phyloP scores from a whole-genome alignment of 2,113 vertebrate genomes.

The Papio anubis region DNA sequence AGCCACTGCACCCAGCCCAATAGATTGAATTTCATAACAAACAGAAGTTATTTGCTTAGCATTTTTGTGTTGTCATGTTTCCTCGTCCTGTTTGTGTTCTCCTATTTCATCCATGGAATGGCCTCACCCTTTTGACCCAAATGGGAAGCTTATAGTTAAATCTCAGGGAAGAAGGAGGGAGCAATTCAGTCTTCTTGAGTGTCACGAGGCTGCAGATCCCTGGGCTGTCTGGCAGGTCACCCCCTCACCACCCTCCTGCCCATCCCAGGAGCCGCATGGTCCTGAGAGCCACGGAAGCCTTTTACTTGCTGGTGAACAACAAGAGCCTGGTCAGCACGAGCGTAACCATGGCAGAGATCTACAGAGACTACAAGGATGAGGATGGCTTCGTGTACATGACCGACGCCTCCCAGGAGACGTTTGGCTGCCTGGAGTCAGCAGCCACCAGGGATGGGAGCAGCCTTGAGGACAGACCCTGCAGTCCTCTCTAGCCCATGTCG shows the following conservation, averaged over 20 bases:
- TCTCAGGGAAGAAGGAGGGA: not conserved
- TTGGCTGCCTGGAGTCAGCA: constrained; percentile 80
- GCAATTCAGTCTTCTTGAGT: not conserved
- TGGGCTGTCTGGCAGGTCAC: not conserved
- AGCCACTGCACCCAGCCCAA: too few relatives aligned
- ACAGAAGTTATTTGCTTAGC: not conserved
- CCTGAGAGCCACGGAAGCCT: constrained; percentile 91
- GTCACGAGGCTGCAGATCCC: fast-evolving
- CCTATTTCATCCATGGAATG: not conserved
- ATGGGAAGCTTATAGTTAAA: not conserved
- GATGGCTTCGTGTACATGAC: constrained; percentile 96
- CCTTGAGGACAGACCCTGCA: too few relatives aligned
- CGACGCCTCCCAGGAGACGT: constrained; percentile 96
- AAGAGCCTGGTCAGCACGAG: constrained; percentile 81
- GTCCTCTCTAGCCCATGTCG: too few relatives aligned
- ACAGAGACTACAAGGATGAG: constrained; percentile 92
- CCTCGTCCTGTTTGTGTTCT: not conserved
- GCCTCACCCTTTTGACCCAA: fast-evolving
- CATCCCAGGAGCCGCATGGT: constrained; percentile 90
- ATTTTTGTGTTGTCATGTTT: not conserved
- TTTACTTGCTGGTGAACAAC: constrained; percentile 93
- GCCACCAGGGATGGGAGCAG: not conserved
- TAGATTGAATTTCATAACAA: too few relatives aligned
- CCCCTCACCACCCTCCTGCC: not conserved
- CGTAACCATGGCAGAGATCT: constrained; percentile 93